Conservation (phyloP, 53 echinoderm and acorn worm species). For the Hippasteria phrygiana region DNA sequence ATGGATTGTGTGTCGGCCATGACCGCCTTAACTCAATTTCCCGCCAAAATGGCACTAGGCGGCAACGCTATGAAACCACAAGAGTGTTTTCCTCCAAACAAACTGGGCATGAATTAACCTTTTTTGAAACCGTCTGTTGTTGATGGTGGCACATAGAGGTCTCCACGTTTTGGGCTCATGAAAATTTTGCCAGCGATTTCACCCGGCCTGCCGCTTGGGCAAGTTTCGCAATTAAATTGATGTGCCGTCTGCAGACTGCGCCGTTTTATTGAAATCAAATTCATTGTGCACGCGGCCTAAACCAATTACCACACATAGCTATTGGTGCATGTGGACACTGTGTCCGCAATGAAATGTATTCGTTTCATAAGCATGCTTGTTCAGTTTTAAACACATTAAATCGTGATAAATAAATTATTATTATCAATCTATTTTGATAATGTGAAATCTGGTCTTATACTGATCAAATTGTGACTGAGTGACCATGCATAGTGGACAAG, state of each 20-base stretch:
- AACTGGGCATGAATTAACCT: not conserved
- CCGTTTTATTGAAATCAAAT: not conserved
- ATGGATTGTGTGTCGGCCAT: conserved; percentile 32
- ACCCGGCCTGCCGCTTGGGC: not conserved
- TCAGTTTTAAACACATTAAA: too few species aligned
- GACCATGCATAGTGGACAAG: not conserved
- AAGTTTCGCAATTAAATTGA: not conserved
- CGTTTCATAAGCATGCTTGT: too few species aligned
- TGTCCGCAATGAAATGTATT: too few species aligned
- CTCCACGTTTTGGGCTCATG: too few species aligned
- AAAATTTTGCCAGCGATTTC: not conserved
- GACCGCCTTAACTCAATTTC: not conserved
- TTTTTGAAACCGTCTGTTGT: not conserved
- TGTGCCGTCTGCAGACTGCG: not conserved
- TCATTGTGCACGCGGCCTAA: not conserved
- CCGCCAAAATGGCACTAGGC: not conserved
- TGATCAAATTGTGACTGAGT: not conserved
- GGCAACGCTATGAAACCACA: not conserved
- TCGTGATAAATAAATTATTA: too few species aligned
- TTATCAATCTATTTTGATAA: too few species aligned
- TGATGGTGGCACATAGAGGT: not conserved
- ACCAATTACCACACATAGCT: not conserved
- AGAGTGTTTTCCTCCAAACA: not conserved
- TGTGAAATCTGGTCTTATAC: too few species aligned
- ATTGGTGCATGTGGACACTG: not conserved